These are phyloP conservation scores for Urosaurus nigricauda DNA, from an alignment of 2,797 vertebrate genomes.

Conservation along the genomic window DNA sequence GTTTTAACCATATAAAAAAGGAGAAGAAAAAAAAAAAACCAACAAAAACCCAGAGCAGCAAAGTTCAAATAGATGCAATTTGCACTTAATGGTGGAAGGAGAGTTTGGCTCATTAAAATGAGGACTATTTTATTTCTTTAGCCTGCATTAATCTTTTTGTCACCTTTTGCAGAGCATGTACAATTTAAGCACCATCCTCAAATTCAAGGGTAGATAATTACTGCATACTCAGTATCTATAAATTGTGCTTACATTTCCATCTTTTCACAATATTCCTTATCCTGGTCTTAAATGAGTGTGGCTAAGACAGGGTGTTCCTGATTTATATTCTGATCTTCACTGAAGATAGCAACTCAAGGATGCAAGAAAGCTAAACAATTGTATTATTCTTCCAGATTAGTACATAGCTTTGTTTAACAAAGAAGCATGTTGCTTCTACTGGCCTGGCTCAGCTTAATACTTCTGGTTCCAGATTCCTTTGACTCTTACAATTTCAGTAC, in stretches of 20 bases:
- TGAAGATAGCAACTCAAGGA: neutral
- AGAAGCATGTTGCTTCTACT: neutral
- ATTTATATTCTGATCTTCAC: neutral
- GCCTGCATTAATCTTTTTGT: neutral
- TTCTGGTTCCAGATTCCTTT: neutral
- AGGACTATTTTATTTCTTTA: neutral
- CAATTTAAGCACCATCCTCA: neutral
- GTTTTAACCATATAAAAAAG: slow-evolving; percentile 34
- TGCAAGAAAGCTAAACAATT: neutral
- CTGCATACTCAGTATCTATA: slow-evolving; percentile 9
- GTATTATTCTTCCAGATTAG: neutral
- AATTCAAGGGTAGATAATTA: slow-evolving; percentile 41
- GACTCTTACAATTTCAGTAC: too few relatives aligned
- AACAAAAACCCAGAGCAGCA: slow-evolving; percentile 32
- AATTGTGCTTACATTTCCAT: slow-evolving; percentile 27
- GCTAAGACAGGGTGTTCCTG: neutral
- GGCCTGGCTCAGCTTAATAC: neutral
- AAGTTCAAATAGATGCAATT: neutral
- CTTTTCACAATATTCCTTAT: neutral
- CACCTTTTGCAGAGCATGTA: slow-evolving; percentile 11
- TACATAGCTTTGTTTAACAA: neutral
- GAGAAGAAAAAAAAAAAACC: too few relatives aligned
- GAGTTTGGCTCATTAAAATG: slow-evolving; percentile 33
- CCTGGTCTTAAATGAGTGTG: neutral
- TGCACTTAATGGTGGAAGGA: neutral